Evolutionary conservation across 2,888 invertebrate species (phyloP).

Genomic region (Hirtodrosophila duncani): DNA sequence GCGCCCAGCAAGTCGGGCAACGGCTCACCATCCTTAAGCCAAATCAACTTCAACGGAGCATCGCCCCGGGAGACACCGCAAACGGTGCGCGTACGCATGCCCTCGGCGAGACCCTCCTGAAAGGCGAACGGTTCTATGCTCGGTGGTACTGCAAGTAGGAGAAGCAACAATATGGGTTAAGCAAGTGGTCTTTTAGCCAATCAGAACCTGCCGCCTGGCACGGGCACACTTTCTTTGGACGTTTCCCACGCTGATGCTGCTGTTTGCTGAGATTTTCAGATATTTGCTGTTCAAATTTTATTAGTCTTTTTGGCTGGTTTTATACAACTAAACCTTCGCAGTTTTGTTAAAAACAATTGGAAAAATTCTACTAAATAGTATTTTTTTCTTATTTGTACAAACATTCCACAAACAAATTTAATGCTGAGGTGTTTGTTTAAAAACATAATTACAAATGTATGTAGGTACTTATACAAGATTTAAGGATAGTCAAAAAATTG

Average conservation of each 20-base stretch:
- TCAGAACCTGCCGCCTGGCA: neutral
- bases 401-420: neutral
- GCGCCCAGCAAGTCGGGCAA: conserved; percentile 83
- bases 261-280: conserved; percentile 9
- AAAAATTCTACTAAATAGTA: conserved; percentile 36
- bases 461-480: too few species aligned
- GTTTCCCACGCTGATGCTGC: conserved; percentile 21
- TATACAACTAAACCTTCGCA: conserved; percentile 68
- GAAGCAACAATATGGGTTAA: conserved; percentile 56
- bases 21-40: conserved; percentile 89
- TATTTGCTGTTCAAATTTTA: conserved; percentile 12
- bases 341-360: conserved; percentile 61
- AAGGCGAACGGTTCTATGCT: conserved; percentile 91
- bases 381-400: conserved; percentile 30
- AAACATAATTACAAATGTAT: too few species aligned
- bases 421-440: too few species aligned
- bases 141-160: conserved; percentile 85
- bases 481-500: too few species aligned
- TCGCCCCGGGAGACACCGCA: conserved; percentile 90
- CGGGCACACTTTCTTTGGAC: neutral
- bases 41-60: conserved; percentile 87
- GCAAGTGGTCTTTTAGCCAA: conserved; percentile 6
- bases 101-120: conserved; percentile 89
- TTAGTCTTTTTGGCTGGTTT: neutral
- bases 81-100: conserved; percentile 89